Percentiles rank a stretch among this genome's conserved stretches.
These are phyloP conservation scores for Rutpela maculata DNA, from an alignment of 2,888 invertebrate genomes.

Conservation along the genomic window DNA sequence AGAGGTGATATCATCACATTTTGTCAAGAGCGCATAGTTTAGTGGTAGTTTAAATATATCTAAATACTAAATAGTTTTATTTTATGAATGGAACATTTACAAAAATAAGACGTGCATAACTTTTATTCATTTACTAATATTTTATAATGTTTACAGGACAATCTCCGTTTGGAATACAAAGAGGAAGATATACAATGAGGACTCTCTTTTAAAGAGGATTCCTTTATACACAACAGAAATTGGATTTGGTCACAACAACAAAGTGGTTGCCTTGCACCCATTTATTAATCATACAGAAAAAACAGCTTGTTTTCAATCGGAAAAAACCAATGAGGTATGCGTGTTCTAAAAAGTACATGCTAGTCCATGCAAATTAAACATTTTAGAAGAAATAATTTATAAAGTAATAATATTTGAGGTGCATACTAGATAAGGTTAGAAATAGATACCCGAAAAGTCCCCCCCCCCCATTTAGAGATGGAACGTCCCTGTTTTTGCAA, in stretches of 20 bases:
- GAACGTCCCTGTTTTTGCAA: no score
- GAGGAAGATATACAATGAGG: constrained; percentile 46
- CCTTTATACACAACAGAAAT: constrained; percentile 64
- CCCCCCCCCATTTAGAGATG: no score
- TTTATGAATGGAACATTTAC: neutral
- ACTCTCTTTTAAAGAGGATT: constrained; percentile 44
- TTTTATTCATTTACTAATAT: neutral
- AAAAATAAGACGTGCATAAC: neutral
- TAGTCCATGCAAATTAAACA: no score
- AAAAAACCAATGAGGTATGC: constrained; percentile 53
- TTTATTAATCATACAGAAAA: constrained; percentile 36
- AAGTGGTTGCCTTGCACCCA: constrained; percentile 58
- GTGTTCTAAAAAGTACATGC: neutral
- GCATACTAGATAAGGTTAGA: no score
- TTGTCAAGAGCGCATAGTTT: no score
- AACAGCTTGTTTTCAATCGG: constrained; percentile 32
- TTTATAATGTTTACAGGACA: constrained; percentile 57
- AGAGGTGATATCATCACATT: no score
- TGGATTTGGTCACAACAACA: constrained; percentile 61
- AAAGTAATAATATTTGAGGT: no score
- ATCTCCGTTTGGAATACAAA: constrained; percentile 65
- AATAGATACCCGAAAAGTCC: no score
- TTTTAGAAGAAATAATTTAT: no score
- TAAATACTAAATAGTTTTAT: no score
- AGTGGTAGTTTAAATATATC: no score